A percentile compares a stretch with the other conserved stretches of the same genome.
These are phyloP conservation scores for Neodiprion fabricii DNA, from an alignment of 1,140 invertebrate species.

Conservation along the genomic window DNA sequence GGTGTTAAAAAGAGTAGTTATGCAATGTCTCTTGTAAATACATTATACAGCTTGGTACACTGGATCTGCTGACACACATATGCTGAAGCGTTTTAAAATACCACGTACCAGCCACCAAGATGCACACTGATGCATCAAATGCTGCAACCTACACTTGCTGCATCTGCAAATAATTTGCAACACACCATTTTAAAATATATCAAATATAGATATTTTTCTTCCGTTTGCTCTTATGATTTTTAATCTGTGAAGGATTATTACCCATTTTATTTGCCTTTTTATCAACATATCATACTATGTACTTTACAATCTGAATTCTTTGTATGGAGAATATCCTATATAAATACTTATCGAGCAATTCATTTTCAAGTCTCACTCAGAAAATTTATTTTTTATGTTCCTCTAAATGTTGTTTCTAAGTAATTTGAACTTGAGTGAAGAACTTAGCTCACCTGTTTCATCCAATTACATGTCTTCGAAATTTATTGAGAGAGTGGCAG, in stretches of 20 bases:
- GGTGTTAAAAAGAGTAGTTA: not conserved
- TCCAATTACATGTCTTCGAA: not conserved
- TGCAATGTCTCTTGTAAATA: not conserved
- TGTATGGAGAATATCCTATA: too few species aligned
- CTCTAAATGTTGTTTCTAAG: too few species aligned
- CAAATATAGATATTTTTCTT: not conserved
- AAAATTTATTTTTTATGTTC: too few species aligned
- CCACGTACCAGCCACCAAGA: not conserved
- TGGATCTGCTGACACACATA: not conserved
- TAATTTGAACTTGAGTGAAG: too few species aligned
- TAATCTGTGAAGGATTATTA: not conserved
- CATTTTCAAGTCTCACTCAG: too few species aligned
- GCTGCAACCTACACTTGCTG: not conserved
- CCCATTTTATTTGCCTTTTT: not conserved
- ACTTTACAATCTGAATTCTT: not conserved
- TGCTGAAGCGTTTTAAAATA: not conserved
- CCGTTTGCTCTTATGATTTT: not conserved
- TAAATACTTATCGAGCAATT: too few species aligned
- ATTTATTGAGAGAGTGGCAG: too few species aligned
- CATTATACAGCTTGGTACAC: not conserved
- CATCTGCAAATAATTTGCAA: not conserved
- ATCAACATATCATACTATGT: not conserved
- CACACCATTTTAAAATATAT: too few species aligned
- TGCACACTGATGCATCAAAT: not conserved
- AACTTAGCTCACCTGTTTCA: not conserved